phyloP scores from a whole-genome alignment of 2,113 vertebrate species.

The Pycnonotus jocosus region DNA sequence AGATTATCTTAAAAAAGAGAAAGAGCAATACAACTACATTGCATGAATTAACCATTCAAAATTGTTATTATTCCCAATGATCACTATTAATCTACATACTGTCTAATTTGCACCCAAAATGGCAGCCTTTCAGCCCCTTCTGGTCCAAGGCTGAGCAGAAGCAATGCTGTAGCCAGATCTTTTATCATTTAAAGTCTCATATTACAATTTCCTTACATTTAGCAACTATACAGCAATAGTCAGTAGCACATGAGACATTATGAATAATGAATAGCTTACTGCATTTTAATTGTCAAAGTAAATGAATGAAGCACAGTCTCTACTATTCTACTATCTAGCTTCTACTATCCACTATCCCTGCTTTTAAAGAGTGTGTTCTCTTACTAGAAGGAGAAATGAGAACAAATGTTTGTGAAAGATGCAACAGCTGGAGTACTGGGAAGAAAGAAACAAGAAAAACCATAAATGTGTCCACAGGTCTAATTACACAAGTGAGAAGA shows the following conservation, averaged over 20 bases:
- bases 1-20: not conserved
- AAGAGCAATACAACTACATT: not conserved
- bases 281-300: conserved; percentile 33
- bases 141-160: not conserved
- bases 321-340: not conserved
- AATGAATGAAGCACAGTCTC: conserved; percentile 12
- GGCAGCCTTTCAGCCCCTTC: not conserved
- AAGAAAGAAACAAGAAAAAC: not conserved
- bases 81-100: not conserved
- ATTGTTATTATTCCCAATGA: not conserved
- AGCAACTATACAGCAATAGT: not conserved
- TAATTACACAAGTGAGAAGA: not conserved
- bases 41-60: not conserved
- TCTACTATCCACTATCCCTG: not conserved
- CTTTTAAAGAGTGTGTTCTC: not conserved
- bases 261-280: conserved; percentile 33
- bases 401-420: not conserved
- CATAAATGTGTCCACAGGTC: not conserved
- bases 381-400: not conserved
- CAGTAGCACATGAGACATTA: not conserved
- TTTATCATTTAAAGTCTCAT: not conserved
- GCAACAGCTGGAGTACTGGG: not conserved
- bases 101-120: not conserved
- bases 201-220: conserved; percentile 18
- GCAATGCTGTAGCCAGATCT: not conserved